Evolutionary conservation across 2,888 invertebrate species (phyloP).

Genomic region (Drosophila hamatofila): DNA sequence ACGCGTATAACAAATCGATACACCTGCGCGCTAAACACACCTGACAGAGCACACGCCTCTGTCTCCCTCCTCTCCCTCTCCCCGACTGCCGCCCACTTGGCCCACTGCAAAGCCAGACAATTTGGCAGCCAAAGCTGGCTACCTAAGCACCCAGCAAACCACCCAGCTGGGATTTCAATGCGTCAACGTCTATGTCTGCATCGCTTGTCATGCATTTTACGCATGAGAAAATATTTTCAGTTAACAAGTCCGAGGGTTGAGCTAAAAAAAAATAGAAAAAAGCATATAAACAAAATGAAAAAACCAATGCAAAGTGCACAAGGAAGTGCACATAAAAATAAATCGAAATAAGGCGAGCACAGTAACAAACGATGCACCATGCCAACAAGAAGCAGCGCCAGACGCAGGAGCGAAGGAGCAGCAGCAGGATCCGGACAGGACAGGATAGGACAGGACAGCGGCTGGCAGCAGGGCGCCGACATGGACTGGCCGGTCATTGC

Average conservation of each 20-base stretch:
- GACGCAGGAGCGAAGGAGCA: background rate
- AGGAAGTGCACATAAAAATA: conserved; percentile 70
- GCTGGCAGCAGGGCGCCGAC: conserved; percentile 7
- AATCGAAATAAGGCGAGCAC: conserved; percentile 70
- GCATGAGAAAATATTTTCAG: conserved; percentile 79
- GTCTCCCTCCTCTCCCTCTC: too few species aligned
- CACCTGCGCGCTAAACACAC: conserved; percentile 40
- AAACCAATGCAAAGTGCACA: conserved; percentile 52
- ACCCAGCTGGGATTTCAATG: conserved; percentile 45
- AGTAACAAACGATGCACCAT: conserved; percentile 71
- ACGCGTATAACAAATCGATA: conserved; percentile 48
- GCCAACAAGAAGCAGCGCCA: conserved; percentile 53
- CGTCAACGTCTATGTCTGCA: conserved; percentile 67
- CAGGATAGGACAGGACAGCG: conserved; percentile 1
- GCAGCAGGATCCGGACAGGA: background rate
- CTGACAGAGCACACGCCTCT: conserved; percentile 14
- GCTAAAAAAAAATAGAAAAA: conserved; percentile 21
- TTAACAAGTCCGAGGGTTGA: conserved; percentile 67
- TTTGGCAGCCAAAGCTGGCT: conserved; percentile 41
- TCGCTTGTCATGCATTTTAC: conserved; percentile 76
- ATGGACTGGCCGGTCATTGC: conserved; percentile 30
- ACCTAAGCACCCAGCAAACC: conserved; percentile 28
- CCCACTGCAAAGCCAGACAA: conserved; percentile 16
- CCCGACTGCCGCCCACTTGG: background rate
- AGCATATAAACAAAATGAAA: background rate